Evolutionary conservation across 1,140 invertebrate genomes (phyloP), one percentile per base, ranked within the genome.

Genomic region (Brachionus plicatilis): DNA sequence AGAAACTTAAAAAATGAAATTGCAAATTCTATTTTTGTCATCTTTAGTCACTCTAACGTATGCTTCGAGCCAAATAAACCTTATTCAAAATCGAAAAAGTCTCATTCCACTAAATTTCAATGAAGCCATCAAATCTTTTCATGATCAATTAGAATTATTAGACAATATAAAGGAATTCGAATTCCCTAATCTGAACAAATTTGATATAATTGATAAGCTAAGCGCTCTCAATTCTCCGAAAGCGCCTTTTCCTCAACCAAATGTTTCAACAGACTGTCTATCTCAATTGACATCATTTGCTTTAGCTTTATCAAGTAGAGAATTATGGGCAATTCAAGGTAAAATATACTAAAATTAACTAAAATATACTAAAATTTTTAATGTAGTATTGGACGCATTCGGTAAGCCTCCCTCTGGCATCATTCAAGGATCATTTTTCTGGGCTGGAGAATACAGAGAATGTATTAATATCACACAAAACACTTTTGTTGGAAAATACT

Each of bases 381-480:
- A 4, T 9, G 24, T 1, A 80, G 78, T 80, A 37, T 27, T 82
- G 8, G 79, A 82, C 29, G 37, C 79, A 1, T 82, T 82, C 45
- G 79, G 79, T 5, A 82, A 82, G 6, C 79, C 79, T 43, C 79
- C 79, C 11, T 65, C 53, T 37, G 79, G 79, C 33, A 60, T 82
- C 12, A 11, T 65, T 11, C 29, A 82, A 65, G 79, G 79, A 41
- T 17, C 53, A 20, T 12, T 82, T 14, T 45, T 43, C 27, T 82
- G 79, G 79, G 17, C 50, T 11, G 79, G 79, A 12, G 79, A 82
- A 6, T 82, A 65, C 17, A 24, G 9, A 20, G 53, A 82, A 65
- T 82, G 79, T 29, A 29, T 82, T 11, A 82, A 82, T 17, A 82
- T 82, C 7, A 82, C 79, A 17, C n/a, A 82, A 82, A 41, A 82